phyloP scores from a whole-genome alignment of 2,797 vertebrate genomes.

The Fistularia tabacaria region DNA sequence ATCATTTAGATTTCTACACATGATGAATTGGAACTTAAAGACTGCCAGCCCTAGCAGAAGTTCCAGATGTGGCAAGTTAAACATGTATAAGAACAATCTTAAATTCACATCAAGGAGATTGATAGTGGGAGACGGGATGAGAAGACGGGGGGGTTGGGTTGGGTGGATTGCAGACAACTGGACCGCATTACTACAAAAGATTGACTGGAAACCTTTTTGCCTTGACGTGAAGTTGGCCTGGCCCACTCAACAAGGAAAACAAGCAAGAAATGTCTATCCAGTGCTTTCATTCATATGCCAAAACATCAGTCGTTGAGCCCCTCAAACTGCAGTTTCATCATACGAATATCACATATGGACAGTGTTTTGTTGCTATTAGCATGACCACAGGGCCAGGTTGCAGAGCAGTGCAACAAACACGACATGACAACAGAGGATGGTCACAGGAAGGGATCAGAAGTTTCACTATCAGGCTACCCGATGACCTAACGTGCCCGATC shows the following conservation, averaged over 20 bases:
- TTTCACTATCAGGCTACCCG: conserved; percentile 40
- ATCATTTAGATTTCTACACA: too few species aligned
- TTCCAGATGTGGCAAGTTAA: conserved; percentile 6
- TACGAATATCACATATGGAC: conserved; percentile 70
- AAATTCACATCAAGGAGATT: conserved; percentile 23
- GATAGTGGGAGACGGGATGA: conserved; percentile 17
- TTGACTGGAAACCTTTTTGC: conserved; percentile 66
- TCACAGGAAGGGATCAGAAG: conserved; percentile 34
- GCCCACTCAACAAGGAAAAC: conserved; percentile 66
- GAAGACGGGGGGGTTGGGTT: not conserved
- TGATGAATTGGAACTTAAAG: too few species aligned
- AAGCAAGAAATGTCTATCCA: conserved; percentile 65
- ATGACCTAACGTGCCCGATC: conserved; percentile 33
- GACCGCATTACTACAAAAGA: conserved; percentile 69
- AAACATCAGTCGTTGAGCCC: conserved; percentile 63
- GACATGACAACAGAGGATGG: conserved; percentile 40
- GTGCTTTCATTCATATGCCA: conserved; percentile 64
- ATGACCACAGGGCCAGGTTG: conserved; percentile 35
- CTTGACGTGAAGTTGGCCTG: conserved; percentile 71
- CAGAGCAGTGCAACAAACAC: conserved; percentile 39
- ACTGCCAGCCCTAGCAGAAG: too few species aligned
- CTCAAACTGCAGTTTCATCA: conserved; percentile 71
- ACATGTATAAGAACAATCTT: conserved; percentile 19
- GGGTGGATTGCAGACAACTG: too few species aligned
- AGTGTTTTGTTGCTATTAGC: conserved; percentile 61